Evolutionary conservation across 2,888 invertebrate genomes (phyloP).

Genomic region (Apamea sordens): DNA sequence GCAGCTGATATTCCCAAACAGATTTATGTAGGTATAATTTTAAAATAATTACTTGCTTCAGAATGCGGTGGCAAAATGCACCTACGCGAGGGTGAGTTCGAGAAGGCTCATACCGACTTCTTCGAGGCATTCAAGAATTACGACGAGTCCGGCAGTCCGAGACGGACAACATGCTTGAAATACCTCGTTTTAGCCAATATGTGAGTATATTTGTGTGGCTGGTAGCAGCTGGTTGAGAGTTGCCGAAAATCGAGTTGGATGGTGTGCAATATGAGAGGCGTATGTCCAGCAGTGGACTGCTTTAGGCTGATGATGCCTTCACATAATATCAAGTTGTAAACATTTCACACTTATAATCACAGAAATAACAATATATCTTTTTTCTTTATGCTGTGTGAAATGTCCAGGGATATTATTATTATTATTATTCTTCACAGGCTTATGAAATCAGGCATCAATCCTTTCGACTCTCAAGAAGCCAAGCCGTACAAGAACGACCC

Average conservation of each 20-base stretch:
- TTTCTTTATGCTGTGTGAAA: too few species aligned
- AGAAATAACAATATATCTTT: background rate
- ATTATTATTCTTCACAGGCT: constrained; percentile 92
- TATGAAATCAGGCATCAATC: constrained; percentile 99
- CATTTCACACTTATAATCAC: background rate
- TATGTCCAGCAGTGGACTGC: too few species aligned
- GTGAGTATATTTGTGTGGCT: constrained; percentile 90
- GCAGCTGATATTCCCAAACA: background rate
- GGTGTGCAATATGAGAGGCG: too few species aligned
- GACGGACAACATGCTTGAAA: constrained; percentile 99
- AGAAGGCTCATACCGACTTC: constrained; percentile 99
- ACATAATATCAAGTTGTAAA: background rate
- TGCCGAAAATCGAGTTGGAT: too few species aligned
- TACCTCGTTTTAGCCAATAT: constrained; percentile 99
- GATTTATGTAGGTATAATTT: background rate
- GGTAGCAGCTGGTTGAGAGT: too few species aligned
- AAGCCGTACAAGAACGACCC: constrained; percentile 99
- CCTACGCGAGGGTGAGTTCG: constrained; percentile 99
- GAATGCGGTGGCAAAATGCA: constrained; percentile 99
- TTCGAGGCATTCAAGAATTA: constrained; percentile 99
- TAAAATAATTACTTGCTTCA: constrained; percentile 70
- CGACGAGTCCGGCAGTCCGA: constrained; percentile 99
- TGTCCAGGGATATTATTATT: too few species aligned
- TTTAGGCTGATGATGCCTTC: background rate
- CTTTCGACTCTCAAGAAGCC: constrained; percentile 99